Base-by-base conservation (phyloP, 2,888 invertebrate genomes). In the Polietes domitor region DNA sequence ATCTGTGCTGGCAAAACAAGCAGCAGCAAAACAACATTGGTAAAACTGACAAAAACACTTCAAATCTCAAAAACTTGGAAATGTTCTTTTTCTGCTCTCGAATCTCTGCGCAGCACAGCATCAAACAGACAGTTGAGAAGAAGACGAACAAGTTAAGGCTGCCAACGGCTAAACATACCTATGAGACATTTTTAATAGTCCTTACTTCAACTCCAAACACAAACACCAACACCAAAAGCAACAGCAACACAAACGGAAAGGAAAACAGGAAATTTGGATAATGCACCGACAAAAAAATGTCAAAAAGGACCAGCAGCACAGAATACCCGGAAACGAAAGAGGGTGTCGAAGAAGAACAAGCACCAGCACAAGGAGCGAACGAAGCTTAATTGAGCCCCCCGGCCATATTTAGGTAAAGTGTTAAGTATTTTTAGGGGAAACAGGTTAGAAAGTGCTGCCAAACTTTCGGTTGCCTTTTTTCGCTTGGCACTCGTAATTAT, bases 111-210 rank as follows among this genome's bases (percentile, higher is more conserved):
- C 24, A 53, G 9, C 9, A 76, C 37, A 63, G 12, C n/a, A 75
- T 47, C 58, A 76, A 32, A 43, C 26, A n/a, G 12, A 47, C 47
- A 47, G 15, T n/a, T 37, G 43, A 73, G 77, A 77, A 47, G 21
- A 53, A 79, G 53, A 75, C 75, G 24, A 26, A 24, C 68, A 75
- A 50, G 50, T 76, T 81, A 53, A 78, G 61, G 81, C 72, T 81
- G 81, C 84, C 70, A 81, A 70, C 55, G 81, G 81, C 81, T 81
- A 84, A 84, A 81, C 68, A 84, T 79, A 84, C 78, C 84, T 84
- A 79, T 81, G 81, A 79, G 84, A 84, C 84, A 81, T 79, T 81
- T n/a, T 79, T 84, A 79, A 81, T 79, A 81, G 81, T 81, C 81
- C 75, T 78, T 83, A 58, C 75, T 78, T 53, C 28, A 55, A 50